Conservation (phyloP, 2,797 vertebrate species). For the Artibeus jamaicensis region DNA sequence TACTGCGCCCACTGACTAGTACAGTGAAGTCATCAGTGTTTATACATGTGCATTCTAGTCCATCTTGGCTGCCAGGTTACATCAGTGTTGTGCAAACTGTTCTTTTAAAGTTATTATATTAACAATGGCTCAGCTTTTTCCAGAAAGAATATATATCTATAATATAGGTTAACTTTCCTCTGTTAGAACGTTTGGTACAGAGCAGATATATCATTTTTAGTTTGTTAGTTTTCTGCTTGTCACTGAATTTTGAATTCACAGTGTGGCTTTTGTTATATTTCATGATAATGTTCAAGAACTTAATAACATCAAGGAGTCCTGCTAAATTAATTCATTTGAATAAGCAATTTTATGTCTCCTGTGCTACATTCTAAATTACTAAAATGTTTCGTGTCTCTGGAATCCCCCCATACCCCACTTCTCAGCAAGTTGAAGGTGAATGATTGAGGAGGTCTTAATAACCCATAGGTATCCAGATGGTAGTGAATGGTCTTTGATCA, state of each 20-base stretch:
- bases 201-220: background rate
- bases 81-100: no score
- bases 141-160: background rate
- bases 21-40: no score
- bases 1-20: no score
- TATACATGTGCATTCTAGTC: no score
- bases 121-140: no score
- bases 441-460: conserved; percentile 42
- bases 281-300: background rate
- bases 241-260: background rate
- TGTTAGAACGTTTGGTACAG: background rate
- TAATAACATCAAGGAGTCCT: background rate
- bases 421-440: conserved; percentile 48
- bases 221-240: background rate
- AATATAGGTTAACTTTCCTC: background rate
- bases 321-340: conserved; percentile 19
- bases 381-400: background rate
- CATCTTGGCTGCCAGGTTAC: no score
- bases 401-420: background rate
- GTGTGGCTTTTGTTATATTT: background rate
- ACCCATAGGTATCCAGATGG: conserved; percentile 35
- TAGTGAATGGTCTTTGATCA: conserved; percentile 24
- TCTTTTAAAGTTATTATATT: no score
- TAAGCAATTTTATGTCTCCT: background rate
- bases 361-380: background rate